Base-by-base conservation (phyloP, 1,140 invertebrate genomes). In the Oreohelix idahoensis region DNA sequence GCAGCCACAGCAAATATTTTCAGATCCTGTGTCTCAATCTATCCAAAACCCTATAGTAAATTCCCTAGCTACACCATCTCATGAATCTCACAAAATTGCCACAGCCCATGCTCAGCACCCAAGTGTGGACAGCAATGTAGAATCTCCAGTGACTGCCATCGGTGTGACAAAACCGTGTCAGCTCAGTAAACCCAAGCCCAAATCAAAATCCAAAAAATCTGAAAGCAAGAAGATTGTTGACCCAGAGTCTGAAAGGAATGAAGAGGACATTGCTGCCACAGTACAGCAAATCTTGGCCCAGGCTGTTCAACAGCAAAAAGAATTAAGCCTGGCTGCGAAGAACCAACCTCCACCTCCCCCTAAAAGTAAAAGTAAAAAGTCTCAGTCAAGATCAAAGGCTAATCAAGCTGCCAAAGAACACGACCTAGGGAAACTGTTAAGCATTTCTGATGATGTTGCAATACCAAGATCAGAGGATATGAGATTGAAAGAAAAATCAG, bases 151-250 rank as follows among this genome's bases (percentile, higher is more conserved):
- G 10, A 53, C 23, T 26, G 29, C 42, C 0, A 29, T 45, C 53
- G 1, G 10, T 4, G 26, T 11, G 42, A n/a, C 36, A 1, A 81
- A 45, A 81, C 38, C 66, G 45, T n/a, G 32, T 29, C 51, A 49
- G 26, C 13, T 26, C 5, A n/a, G 1, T 35, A 71, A 70, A 49
- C 26, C 80, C 10, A 82, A 82, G 36, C 10, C 70, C 2, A 82
- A 82, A 36, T 82, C 80, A 42, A 82, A 82, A 58, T 82, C 80
- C 20, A 82, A 82, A 63, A 82, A 82, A 75, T 74, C 70, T 23
- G 80, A 82, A 5, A 75, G 49, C 73, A 82, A 82, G 36, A 82
- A 82, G 51, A 36, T 36, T 42, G n/a, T 49, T 17, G 51, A 82
- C 39, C 80, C 80, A 5, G 70, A 75, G 49, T 23, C 53, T 58